Evolutionary conservation across 2,113 vertebrate species (phyloP).

Genomic region (Elachura formosa): DNA sequence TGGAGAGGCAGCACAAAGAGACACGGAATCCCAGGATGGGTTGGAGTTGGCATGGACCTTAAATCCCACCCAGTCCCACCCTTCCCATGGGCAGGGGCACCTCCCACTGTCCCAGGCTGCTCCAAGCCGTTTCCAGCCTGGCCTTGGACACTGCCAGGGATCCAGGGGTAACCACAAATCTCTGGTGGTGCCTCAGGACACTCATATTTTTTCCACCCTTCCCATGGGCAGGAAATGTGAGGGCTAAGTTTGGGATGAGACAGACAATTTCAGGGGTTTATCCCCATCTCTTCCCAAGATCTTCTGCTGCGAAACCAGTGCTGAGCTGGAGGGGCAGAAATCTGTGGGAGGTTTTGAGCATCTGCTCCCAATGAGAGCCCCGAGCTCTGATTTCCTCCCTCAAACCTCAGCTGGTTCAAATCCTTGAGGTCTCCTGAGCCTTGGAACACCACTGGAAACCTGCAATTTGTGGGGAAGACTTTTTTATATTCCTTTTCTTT

Average conservation of each 20-base stretch:
- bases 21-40: neutral
- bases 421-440: neutral
- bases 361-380: neutral
- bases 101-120: rapidly evolving
- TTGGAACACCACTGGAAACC: neutral
- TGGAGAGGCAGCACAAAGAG: neutral
- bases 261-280: neutral
- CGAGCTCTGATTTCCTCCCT: neutral
- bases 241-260: neutral
- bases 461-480: neutral
- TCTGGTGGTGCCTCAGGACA: neutral
- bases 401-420: neutral
- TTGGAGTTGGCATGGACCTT: neutral
- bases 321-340: neutral
- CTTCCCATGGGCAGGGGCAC: neutral
- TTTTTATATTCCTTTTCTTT: neutral
- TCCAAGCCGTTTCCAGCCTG: neutral
- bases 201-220: neutral
- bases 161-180: neutral
- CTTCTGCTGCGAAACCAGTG: neutral
- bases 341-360: neutral
- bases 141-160: rapidly evolving
- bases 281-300: neutral
- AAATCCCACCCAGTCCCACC: neutral
- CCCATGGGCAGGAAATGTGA: neutral